Base-by-base conservation (phyloP, 2,113 vertebrate species). In the Phalacrocorax brasilianus region DNA sequence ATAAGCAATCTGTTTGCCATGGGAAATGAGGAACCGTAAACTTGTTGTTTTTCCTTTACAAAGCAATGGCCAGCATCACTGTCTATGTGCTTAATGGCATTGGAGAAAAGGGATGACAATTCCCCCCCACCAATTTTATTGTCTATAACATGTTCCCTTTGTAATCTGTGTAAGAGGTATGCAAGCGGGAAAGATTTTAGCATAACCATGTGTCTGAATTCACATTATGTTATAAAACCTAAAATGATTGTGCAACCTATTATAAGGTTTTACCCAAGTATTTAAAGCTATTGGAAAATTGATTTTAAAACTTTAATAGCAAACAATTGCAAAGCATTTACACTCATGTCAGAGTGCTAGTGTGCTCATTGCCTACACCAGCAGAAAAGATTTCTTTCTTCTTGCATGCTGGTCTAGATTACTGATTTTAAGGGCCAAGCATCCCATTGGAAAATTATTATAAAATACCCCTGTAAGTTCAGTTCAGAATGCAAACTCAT, bases 1-100 rank as follows among this genome's bases (percentile, higher is more conserved):
- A 98, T 98, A 97, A 98, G 98, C 98, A 98, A 98, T 98, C 97
- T 98, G 98, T 98, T 98, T 98, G 97, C 98, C 97, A 97, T 91
- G 98, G 97, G 98, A 98, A 98, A 98, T 96, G 97, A 98, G 92
- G 92, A 97, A 97, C 96, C 58, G 87, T 98, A 98, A 98, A 98
- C 97, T 97, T 98, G 97, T 97, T 97, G 96, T 97, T 97, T 97
- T 98, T 96, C 96, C 96, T 96, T 97, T 96, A 89, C 89, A 93
- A 62, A 89, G 95, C 97, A 97, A 93, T 97, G 97, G 97, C 93
- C 95, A 84, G 93, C 74, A 0, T 97, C 91, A 50, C 76, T 93
- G 78, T 95, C 93, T 96, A 88, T 95, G 97, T 96, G 91, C 96
- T 98, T 98, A 98, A 98, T 97, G 97, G 97, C 91, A 95, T 72